These are phyloP conservation scores for Drosophila gunungcola DNA, from an alignment of 1,140 invertebrate species.

Conservation along the genomic window DNA sequence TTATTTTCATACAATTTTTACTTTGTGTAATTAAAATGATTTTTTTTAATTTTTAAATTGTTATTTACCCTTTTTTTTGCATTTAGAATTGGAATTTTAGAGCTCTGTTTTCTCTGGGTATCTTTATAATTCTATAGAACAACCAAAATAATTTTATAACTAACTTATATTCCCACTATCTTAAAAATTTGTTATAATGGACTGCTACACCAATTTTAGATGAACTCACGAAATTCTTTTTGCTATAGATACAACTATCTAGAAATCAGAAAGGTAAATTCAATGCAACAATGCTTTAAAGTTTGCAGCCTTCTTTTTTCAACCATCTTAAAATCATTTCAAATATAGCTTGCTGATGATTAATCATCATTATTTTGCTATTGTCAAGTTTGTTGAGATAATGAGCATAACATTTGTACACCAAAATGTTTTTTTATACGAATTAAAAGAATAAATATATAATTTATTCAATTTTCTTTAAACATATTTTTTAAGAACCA, in stretches of 20 bases:
- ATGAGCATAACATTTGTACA: neutral
- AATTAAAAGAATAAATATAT: neutral
- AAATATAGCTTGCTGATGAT: neutral
- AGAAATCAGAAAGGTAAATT: constrained; percentile 5
- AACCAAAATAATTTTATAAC: neutral
- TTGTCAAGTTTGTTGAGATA: neutral
- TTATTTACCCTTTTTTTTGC: no score
- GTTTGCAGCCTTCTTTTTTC: neutral
- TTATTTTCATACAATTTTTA: no score
- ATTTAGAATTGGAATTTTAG: no score
- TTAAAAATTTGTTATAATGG: neutral
- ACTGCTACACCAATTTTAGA: neutral
- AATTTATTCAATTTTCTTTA: neutral
- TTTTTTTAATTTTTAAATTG: no score
- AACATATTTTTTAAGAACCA: neutral
- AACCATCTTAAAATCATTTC: neutral
- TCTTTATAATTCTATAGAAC: no score
- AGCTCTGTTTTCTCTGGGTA: no score
- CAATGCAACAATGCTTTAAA: neutral
- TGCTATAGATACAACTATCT: constrained; percentile 3
- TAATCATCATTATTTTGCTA: neutral
- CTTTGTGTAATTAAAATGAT: no score
- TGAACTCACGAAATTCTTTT: constrained; percentile 1
- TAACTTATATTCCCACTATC: neutral
- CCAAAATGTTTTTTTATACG: neutral